Evolutionary conservation across 2,797 vertebrate genomes (phyloP).

Genomic region (Ceyx erithaca): DNA sequence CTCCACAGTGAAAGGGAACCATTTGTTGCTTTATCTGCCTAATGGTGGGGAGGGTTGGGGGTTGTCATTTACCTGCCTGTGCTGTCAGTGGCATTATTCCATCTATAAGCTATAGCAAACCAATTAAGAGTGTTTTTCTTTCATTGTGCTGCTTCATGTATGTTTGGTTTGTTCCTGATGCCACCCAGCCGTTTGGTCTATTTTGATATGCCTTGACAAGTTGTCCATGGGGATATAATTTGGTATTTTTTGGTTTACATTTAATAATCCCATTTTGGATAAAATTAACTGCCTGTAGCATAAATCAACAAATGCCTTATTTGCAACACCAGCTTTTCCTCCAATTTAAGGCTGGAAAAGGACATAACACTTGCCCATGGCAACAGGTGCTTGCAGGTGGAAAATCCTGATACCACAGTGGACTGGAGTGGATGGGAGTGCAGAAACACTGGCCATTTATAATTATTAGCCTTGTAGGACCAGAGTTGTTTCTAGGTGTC

Average conservation of each 20-base stretch:
- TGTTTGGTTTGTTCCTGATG: not conserved
- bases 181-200: not conserved
- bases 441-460: not conserved
- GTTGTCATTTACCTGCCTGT: not conserved
- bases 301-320: not conserved
- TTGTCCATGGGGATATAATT: not conserved
- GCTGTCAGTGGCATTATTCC: not conserved
- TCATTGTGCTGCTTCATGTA: not conserved
- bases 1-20: not conserved
- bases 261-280: not conserved
- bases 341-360: not conserved
- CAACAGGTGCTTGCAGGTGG: not conserved
- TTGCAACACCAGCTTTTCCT: not conserved
- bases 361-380: not conserved
- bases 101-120: not conserved
- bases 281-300: not conserved
- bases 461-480: not conserved
- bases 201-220: not conserved
- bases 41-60: fast-evolving
- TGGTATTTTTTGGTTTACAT: not conserved
- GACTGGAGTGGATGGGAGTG: not conserved
- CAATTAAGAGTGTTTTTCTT: too few species aligned
- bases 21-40: not conserved
- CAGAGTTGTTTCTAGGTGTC: not conserved
- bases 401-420: not conserved